phyloP scores from a whole-genome alignment of 1,140 invertebrate species.

The Aphidius ervi region DNA sequence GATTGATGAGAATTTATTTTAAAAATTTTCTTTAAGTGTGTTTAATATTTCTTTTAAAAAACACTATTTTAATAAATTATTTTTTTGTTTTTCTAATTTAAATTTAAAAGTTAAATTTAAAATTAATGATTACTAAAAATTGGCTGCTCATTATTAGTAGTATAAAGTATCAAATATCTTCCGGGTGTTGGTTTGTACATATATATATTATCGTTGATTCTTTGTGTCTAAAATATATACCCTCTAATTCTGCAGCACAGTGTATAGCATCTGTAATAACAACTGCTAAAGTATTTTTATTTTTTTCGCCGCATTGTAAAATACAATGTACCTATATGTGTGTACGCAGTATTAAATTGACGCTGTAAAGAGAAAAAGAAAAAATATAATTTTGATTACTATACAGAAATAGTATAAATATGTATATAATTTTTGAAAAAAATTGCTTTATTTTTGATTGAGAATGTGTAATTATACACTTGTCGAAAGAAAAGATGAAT shows the following conservation, averaged over 20 bases:
- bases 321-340: too few relatives aligned
- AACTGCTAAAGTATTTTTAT: slow-evolving; percentile 27
- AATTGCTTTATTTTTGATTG: not conserved
- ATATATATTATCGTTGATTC: slow-evolving; percentile 25
- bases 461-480: too few relatives aligned
- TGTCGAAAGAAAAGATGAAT: not conserved
- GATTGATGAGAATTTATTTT: too few relatives aligned
- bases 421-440: slow-evolving; percentile 19
- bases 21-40: too few relatives aligned
- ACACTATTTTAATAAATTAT: too few relatives aligned
- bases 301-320: slow-evolving; percentile 4
- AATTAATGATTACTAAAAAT: slow-evolving; percentile 2
- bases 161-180: slow-evolving; percentile 8
- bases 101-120: not conserved
- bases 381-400: not conserved
- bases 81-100: not conserved
- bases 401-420: not conserved
- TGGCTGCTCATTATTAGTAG: not conserved
- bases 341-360: too few relatives aligned
- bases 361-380: not conserved
- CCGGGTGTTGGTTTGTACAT: slow-evolving; percentile 10
- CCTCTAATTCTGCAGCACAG: slow-evolving; percentile 32
- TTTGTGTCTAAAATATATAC: slow-evolving; percentile 48
- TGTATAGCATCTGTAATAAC: slow-evolving; percentile 46
- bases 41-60: too few relatives aligned